phyloP scores from a whole-genome alignment of 2,797 vertebrate species.

The Otolemur crassicaudatus region DNA sequence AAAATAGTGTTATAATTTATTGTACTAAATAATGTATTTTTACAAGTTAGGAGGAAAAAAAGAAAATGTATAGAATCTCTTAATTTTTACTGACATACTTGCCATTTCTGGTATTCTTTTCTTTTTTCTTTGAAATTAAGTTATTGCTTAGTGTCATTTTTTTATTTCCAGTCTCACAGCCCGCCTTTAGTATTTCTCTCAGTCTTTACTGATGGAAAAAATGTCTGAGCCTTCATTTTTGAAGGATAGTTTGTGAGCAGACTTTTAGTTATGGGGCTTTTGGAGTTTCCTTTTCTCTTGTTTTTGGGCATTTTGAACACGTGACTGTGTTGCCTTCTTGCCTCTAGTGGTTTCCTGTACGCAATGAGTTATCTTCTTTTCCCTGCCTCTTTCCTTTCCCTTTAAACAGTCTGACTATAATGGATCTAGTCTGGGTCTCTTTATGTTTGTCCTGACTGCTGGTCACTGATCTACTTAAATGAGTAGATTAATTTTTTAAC shows the following conservation, averaged over 20 bases:
- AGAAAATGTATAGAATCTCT: not conserved
- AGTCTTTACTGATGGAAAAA: not conserved
- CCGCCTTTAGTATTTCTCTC: not conserved
- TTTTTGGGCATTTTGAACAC: not conserved
- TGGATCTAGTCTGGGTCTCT: not conserved
- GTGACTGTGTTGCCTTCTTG: not conserved
- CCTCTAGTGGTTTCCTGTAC: not conserved
- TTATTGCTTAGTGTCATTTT: not conserved
- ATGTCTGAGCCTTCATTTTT: slow-evolving; percentile 8
- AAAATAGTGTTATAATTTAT: not conserved
- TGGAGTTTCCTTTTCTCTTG: not conserved
- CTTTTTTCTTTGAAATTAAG: not conserved
- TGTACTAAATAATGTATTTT: not conserved
- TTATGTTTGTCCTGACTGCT: not conserved
- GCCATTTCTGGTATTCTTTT: not conserved
- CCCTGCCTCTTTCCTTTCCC: not conserved
- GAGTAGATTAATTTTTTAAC: not conserved
- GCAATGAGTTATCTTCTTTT: not conserved
- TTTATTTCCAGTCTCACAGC: not conserved
- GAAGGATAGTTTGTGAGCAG: not conserved
- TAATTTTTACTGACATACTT: not conserved
- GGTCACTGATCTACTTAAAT: not conserved
- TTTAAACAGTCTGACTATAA: not conserved
- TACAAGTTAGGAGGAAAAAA: not conserved
- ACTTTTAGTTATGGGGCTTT: not conserved